Evolutionary conservation across 2,113 vertebrate species (phyloP), one percentile per base, ranked within the genome.

Genomic region (Chauna torquata): DNA sequence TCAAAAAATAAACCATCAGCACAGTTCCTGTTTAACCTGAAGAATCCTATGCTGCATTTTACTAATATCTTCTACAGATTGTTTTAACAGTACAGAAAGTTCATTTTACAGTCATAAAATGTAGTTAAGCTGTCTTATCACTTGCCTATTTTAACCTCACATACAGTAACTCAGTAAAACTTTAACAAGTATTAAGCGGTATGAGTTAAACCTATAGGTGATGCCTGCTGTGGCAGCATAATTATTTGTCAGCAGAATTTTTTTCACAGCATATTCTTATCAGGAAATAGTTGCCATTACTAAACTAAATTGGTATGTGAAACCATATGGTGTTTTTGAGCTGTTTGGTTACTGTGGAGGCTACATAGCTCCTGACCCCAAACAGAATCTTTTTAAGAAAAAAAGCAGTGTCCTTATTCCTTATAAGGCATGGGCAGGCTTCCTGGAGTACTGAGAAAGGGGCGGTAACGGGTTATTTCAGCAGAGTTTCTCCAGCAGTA

Each of bases 391-490:
- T 94, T 92, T 83, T 14, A 32, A 66, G 75, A 75, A 89, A 76
- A 91, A 74, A 81, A 71, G 49, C 34, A 1, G 58, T 86, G 76
- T 82, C 85, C 82, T 38, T 82, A 38, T 95, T 93, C 97, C 97
- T 96, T 98, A 97, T 98, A 97, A 97, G 97, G 97, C 97, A 80
- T 93, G 94, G 91, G 92, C 92, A 82, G 95, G 87, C 90, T 96
- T 62, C 66, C 68, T 74, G 75, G 76, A 82, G 88, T 2, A 32
- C n/a, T 87, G 85, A 61, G 79, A 88, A 79, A 97, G 96, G 95
- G 95, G 95, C 86, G 87, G 88, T 87, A 88, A 78, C 58, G 61
- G 28, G 76, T 77, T 92, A 27, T 16, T 6, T 81, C 61, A 75
- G 92, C 78, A 28, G 92, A 75, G 54, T 25, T 24, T 40, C 64